Evolutionary conservation across 2,888 invertebrate genomes (phyloP), one percentile per base, ranked within the genome.

Genomic region (Oscheius sp.): DNA sequence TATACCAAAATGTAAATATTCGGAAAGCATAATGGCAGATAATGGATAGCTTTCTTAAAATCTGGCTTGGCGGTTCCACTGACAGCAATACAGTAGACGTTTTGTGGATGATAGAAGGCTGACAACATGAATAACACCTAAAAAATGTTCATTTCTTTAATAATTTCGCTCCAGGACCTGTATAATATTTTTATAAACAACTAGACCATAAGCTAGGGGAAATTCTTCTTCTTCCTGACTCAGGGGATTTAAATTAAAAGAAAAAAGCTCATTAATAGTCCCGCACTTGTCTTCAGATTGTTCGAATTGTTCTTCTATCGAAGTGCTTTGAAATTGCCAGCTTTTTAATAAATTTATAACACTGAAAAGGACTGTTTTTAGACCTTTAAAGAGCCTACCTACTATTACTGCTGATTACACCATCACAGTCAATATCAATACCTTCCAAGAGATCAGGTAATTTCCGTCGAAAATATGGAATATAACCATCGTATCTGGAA

Each of bases 41-140:
- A 73, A 23, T 73, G 49, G n/a, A 85, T 63, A 12, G 77, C 29
- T 18, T 74, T 55, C n/a, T 80, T 76, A 64, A 86, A 86, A 16
- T 74, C 41, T 1, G 61, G 49, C 9, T 43, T 69, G 0, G 84
- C 66, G 25, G 78, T 78, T 29, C 77, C 78, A 43, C 84, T 83
- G 9, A 84, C 79, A 2, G 82, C 84, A 29, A 86, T 56, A 74
- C 84, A 86, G 63, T 82, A 86, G 16, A 76, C 81, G 66, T 86
- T 86, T 73, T 86, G 85, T 2, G 86, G 85, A 7, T 85, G 84
- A 58, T 86, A 86, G 35, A 86, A 64, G 27, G 85, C 70, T 27
- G 80, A 79, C 12, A 86, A 71, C 75, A 85, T 74, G 55, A 81
- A 81, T 9, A 82, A 74, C 5, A 35, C 35, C 35, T 35, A 35